A percentile compares a stretch with the other conserved stretches of the same genome.
These are phyloP conservation scores for Dasyprocta punctata DNA, from an alignment of 2,113 vertebrate genomes.

Conservation along the genomic window DNA sequence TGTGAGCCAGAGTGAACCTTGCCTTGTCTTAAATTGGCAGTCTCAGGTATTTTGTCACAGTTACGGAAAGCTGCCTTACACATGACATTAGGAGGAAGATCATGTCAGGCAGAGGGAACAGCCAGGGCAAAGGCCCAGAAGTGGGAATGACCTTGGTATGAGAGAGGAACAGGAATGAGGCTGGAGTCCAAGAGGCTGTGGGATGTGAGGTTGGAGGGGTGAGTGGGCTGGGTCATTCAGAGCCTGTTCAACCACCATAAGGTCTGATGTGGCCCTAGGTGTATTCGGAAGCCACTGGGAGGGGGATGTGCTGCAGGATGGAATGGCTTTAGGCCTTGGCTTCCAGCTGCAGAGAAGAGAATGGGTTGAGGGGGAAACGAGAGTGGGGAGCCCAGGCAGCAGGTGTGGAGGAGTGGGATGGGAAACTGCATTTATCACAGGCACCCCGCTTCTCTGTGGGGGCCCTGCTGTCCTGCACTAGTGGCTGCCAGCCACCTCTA, in stretches of 20 bases:
- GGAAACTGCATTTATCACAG: neutral
- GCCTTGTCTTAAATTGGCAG: neutral
- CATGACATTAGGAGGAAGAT: neutral
- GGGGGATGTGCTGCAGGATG: neutral
- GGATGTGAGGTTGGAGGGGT: neutral
- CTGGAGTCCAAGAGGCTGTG: neutral
- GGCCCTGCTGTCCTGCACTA: neutral
- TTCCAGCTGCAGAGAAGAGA: neutral
- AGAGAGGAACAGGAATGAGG: neutral
- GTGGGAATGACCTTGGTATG: too few species aligned
- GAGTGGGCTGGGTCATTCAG: neutral
- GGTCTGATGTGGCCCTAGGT: neutral
- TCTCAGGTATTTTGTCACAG: neutral
- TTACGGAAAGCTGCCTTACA: neutral
- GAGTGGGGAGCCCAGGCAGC: neutral
- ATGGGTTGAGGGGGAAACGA: neutral
- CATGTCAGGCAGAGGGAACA: neutral
- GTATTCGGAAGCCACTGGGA: neutral
- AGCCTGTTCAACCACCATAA: rapidly evolving
- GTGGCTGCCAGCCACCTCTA: neutral
- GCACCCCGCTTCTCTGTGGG: too few species aligned
- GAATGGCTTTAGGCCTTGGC: neutral
- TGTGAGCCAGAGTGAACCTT: neutral
- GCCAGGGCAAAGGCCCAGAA: neutral
- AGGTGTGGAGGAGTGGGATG: neutral